phyloP scores from a whole-genome alignment of 2,797 vertebrate genomes.

The Spheniscus humboldti region DNA sequence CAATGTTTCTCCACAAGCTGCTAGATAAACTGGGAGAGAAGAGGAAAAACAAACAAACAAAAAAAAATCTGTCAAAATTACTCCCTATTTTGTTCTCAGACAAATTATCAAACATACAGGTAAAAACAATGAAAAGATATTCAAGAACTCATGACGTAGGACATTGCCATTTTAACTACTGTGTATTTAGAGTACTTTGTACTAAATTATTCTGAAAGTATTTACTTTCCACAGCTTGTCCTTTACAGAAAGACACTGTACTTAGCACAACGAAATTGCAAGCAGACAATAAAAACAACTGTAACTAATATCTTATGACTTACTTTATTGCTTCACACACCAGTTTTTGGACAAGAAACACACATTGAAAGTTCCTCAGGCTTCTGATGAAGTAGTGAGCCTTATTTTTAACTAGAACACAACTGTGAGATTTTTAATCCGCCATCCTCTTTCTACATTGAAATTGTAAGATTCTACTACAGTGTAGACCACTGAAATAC shows the following conservation, averaged over 20 bases:
- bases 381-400: neutral
- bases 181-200: neutral
- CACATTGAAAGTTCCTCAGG: neutral
- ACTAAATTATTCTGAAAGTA: neutral
- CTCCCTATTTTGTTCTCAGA: neutral
- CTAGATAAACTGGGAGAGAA: constrained; percentile 88
- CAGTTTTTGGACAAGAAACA: neutral
- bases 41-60: neutral
- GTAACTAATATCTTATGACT: neutral
- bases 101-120: neutral
- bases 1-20: constrained; percentile 95
- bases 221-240: neutral
- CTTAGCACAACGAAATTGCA: neutral
- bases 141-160: neutral
- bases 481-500: neutral
- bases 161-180: neutral
- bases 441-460: neutral
- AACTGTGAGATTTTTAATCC: neutral
- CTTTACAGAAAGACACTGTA: neutral
- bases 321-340: neutral
- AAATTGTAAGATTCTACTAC: neutral
- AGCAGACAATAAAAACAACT: neutral
- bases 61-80: neutral
- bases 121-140: neutral
- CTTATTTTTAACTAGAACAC: neutral